Base-by-base conservation (phyloP, 2,888 invertebrate species). In the Galeruca laticollis region DNA sequence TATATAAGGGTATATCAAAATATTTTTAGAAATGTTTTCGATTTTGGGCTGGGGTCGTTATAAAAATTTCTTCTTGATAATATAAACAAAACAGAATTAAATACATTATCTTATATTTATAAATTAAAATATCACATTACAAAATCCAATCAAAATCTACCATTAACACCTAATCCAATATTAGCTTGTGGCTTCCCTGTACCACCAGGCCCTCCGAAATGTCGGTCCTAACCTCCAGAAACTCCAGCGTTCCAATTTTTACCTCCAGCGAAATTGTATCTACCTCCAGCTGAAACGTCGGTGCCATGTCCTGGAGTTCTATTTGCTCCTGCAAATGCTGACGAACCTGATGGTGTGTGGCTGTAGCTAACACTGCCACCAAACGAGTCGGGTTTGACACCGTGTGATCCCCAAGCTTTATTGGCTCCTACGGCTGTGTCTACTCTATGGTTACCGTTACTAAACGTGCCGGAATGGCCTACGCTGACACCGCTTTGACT, bases 131-230 rank as follows among this genome's bases (percentile, higher is more conserved):
- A 35, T 40, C 1, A 40, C 10, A 40, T 1, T 11, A 2, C 3
- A 40, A 2, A 40, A 40, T 9, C 13, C 40, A n/a, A 8, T 63
- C 51, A 73, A 59, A 72, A 72, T 59, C 21, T 65, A 43, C 70
- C 74, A 18, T 66, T 33, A 3, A 66, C 73, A 15, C 67, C 62
- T 43, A 73, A 20, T n/a, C 65, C 64, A 26, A 69, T 73, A 15
- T 72, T 74, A 33, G 63, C 68, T 40, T 77, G 67, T 1, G 80
- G 77, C 11, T 63, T 69, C 15, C 78, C 71, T 21, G 75, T 79
- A 9, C 80, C 81, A 52, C 75, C 69, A 2, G 75, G 71, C n/a
- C 79, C 79, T 33, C 80, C 80, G 70, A 68, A 78, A 68, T 79
- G 79, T 61, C 79, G 76, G 9, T 68, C 69, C 52, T 81, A 81